Evolutionary conservation across 2,113 vertebrate genomes (phyloP), one percentile per base, ranked within the genome.

Genomic region (Hiodon tergisus): DNA sequence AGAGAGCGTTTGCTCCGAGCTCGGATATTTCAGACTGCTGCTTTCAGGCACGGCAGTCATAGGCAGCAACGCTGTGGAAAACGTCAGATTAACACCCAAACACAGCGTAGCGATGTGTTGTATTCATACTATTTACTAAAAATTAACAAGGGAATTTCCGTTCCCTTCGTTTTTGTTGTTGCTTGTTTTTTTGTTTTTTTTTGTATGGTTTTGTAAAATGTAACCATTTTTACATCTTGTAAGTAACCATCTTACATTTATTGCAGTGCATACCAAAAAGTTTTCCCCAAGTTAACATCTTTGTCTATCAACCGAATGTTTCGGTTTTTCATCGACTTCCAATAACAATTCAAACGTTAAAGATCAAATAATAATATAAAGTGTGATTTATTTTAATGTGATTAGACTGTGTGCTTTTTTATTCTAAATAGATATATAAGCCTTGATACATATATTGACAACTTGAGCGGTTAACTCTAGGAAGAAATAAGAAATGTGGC

Each of bases 341-440:
- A 72, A 51, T 46, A 72, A 47, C 13, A 16, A 58, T 48, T 47
- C 47, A 16, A 69, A 69, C 53, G 14, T 48, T 54, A n/a, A 69
- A 54, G 10, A 52, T 51, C 17, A 47, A 72, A 72, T 59, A 72
- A 60, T 60, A 60, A 55, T 16, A 46, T 66, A 61, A 55, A 72
- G n/a, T 72, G 31, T 60, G 50, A 47, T 60, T 72, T 59, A 47
- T 17, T 57, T 68, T 68, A 16, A 68, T 68, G 66, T 55, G 53
- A 16, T 69, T 69, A 31, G 17, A 54, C 55, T 69, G 8, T 31
- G 55, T 31, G 31, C 31, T 69, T 8, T 69, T 0, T 7, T 50
- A 16, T 55, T 54, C 68, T 47, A 69, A 31, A 68, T 51, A 68
- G 50, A 70, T 65, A 73, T 63, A 14, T 46, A 71, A n/a, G 46